Base-by-base conservation (phyloP, 2,888 invertebrate genomes). In the Hermaeophaga mercurialis region DNA sequence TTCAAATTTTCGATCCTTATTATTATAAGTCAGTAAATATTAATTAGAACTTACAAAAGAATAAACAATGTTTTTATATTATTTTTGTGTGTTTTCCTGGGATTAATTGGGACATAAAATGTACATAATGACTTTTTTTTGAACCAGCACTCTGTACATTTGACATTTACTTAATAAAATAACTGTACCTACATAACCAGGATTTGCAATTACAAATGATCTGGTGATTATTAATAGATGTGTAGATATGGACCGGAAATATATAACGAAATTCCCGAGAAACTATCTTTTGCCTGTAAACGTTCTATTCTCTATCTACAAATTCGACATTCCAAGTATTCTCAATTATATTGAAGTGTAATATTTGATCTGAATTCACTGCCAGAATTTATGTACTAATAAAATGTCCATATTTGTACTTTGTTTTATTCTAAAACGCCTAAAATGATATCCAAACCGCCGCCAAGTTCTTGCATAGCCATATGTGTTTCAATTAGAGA, bases 171-270 rank as follows among this genome's bases (percentile, higher is more conserved):
- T 31, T 54, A 36, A 39, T 47, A 15, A 18, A 18, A 49, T 26
- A 15, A 39, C 15, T 45, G 26, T 45, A 45, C 28, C 28, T 62
- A 60, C 65, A 38, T 26, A 12, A 18, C 60, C 64, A 66, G 64
- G 64, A 66, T 68, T 65, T 66, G 61, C 68, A 66, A 66, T 41
- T 68, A 71, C 41, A 41, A 41, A 69, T 70, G 69, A 73, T 73
- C 75, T 74, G 75, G 75, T 76, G 75, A 75, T 75, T 75, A 73
- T 75, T 74, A 72, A 66, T 74, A 73, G 70, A 72, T 75, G 74
- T 74, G 69, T 67, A 68, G 62, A 62, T 66, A 66, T 59, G 61
- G 58, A 61, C 59, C 59, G 54, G 49, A 24, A 41, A 63, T 49
- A 50, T 46, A 38, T 41, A 41, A 52, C 24, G 45, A 54, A 61